Evolutionary conservation across 2,113 vertebrate species (phyloP).

Genomic region (Ifrita kowaldi): DNA sequence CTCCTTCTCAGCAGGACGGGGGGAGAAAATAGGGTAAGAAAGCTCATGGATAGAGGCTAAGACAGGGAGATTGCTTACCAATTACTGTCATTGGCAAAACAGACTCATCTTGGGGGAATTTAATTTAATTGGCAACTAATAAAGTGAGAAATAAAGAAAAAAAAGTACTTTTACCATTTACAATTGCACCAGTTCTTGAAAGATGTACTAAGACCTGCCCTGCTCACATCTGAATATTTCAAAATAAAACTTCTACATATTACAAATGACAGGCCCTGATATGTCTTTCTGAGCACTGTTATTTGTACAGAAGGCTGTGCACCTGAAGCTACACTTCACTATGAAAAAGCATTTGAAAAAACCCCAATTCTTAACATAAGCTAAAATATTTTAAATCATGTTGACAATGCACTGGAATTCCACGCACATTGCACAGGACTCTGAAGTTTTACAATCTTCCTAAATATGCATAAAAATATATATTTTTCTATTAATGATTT

Average conservation of each 20-base stretch:
- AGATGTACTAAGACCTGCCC: not conserved
- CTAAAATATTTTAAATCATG: not conserved
- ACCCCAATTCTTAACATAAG: not conserved
- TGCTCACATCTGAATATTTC: not conserved
- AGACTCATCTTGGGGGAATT: not conserved
- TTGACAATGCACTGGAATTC: not conserved
- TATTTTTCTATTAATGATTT: not conserved
- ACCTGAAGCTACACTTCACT: not conserved
- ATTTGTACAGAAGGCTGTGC: not conserved
- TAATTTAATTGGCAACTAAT: not conserved
- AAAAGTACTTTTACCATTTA: not conserved
- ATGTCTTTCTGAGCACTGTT: not conserved
- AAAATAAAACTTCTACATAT: not conserved
- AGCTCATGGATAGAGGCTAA: not conserved
- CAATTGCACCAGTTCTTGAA: not conserved
- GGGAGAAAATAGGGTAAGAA: not conserved
- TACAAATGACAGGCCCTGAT: not conserved
- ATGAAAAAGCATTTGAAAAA: not conserved
- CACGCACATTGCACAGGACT: not conserved
- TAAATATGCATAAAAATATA: not conserved
- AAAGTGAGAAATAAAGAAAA: not conserved
- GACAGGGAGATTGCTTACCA: not conserved
- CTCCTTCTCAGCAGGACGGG: not conserved
- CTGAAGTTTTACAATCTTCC: not conserved
- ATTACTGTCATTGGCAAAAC: not conserved